These are phyloP conservation scores for Desoria tigrina DNA, from an alignment of 2,888 invertebrate species.

Conservation along the genomic window DNA sequence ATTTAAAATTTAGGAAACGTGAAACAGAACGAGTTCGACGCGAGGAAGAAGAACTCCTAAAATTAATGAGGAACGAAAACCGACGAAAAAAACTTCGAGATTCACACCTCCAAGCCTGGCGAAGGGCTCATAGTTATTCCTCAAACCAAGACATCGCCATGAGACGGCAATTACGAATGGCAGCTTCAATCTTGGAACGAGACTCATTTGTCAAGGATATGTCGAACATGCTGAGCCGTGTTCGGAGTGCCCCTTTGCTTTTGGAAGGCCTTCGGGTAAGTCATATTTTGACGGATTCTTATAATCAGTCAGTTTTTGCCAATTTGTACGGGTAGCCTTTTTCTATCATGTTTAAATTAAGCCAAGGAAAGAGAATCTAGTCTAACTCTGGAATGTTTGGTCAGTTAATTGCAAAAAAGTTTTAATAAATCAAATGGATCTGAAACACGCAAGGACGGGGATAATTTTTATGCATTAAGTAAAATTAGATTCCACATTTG, in stretches of 20 bases:
- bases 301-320: no score
- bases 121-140: conserved; percentile 41
- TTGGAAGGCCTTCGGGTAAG: conserved; percentile 43
- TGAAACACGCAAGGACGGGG: neutral
- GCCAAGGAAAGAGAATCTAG: no score
- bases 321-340: no score
- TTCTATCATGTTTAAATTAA: no score
- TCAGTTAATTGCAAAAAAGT: no score
- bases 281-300: neutral
- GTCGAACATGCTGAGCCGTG: conserved; percentile 47
- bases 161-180: conserved; percentile 48
- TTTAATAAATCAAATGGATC: conserved; percentile 9
- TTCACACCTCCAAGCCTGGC: conserved; percentile 48
- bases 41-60: conserved; percentile 50
- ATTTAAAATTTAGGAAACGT: conserved; percentile 25
- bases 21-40: conserved; percentile 37
- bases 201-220: conserved; percentile 46
- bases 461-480: no score
- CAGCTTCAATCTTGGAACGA: conserved; percentile 50
- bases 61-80: conserved; percentile 43
- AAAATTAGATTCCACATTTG: no score
- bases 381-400: no score
- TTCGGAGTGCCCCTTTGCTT: conserved; percentile 49
- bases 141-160: conserved; percentile 50
- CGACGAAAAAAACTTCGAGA: conserved; percentile 46